phyloP scores from a whole-genome alignment of 2,797 vertebrate genomes.

The Acridotheres tristis region DNA sequence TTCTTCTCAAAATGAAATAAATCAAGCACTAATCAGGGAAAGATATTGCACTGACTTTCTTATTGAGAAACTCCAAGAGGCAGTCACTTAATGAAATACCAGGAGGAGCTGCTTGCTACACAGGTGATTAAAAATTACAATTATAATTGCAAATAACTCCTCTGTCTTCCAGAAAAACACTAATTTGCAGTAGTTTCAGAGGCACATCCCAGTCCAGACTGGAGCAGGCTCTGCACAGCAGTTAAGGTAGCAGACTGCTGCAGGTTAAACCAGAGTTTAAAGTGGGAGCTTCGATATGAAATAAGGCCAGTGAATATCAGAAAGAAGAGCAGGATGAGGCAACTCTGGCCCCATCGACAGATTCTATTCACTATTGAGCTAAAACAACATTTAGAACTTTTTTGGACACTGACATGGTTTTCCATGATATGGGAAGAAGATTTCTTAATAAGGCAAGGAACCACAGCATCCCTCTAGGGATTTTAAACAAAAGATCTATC shows the following conservation, averaged over 20 bases:
- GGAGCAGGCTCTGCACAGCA: neutral
- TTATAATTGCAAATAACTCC: neutral
- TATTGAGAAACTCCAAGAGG: neutral
- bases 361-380: neutral
- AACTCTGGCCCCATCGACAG: neutral
- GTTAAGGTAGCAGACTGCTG: neutral
- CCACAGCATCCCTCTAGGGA: neutral
- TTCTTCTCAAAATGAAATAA: neutral
- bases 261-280: neutral
- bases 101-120: neutral
- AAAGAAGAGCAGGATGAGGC: neutral
- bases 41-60: neutral
- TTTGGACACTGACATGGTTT: neutral
- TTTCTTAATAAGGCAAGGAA: slow-evolving; percentile 16
- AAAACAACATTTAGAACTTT: neutral
- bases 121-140: neutral
- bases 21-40: neutral
- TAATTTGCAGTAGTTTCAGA: neutral
- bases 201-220: neutral
- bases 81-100: neutral
- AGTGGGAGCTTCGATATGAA: neutral
- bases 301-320: neutral
- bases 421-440: neutral
- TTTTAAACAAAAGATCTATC: neutral
- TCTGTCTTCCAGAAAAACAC: neutral